These are phyloP conservation scores for Zaprionus nigranus DNA, from an alignment of 1,140 invertebrate species.

Conservation along the genomic window DNA sequence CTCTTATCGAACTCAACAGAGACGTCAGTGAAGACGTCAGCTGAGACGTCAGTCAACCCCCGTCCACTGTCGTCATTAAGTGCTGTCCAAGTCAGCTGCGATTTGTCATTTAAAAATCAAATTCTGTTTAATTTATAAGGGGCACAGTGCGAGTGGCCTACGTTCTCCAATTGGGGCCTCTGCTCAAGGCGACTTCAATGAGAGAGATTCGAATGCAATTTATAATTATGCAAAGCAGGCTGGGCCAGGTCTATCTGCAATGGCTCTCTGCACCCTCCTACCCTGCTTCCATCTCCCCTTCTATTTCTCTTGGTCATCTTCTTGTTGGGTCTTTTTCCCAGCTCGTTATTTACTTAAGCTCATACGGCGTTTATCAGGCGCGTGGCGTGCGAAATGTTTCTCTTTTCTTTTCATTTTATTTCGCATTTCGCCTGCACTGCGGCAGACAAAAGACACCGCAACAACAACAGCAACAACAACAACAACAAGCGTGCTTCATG, in stretches of 20 bases:
- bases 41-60: conserved; percentile 10
- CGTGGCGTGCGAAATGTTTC: conserved; percentile 48
- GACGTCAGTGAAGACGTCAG: conserved; percentile 36
- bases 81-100: conserved; percentile 5
- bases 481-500: conserved; percentile 34
- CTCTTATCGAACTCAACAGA: conserved; percentile 47
- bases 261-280: neutral
- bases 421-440: conserved; percentile 64
- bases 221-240: conserved; percentile 59
- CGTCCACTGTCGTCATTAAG: conserved; percentile 31
- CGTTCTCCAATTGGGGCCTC: conserved; percentile 15
- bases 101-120: conserved; percentile 60
- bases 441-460: conserved; percentile 47
- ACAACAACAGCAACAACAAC: conserved; percentile 4
- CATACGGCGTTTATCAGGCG: conserved; percentile 57
- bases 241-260: neutral
- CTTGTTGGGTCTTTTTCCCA: conserved; percentile 6
- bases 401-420: conserved; percentile 14
- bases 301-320: neutral
- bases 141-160: conserved; percentile 37
- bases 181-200: conserved; percentile 37
- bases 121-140: conserved; percentile 65
- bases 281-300: too few species aligned
- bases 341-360: conserved; percentile 25
- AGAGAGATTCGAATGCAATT: conserved; percentile 64